phyloP scores from a whole-genome alignment of 1,140 invertebrate genomes.

The Eciton burchellii region DNA sequence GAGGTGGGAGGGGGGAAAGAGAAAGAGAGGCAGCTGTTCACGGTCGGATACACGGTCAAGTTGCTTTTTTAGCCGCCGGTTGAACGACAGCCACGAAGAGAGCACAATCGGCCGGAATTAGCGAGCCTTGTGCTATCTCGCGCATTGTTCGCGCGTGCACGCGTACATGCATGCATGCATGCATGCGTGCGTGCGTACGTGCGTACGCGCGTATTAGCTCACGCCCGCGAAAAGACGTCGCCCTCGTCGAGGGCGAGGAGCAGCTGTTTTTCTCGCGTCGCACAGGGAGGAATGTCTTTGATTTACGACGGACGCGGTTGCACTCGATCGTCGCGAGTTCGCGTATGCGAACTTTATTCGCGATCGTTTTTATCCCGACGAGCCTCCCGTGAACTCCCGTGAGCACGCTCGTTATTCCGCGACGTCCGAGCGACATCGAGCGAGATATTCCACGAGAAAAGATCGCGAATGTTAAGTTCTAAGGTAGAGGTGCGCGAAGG shows the following conservation, averaged over 20 bases:
- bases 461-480: too few relatives aligned
- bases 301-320: conserved; percentile 72
- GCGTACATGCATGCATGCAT: conserved; percentile 54
- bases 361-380: conserved; percentile 34
- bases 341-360: conserved; percentile 38
- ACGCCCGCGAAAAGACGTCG: conserved; percentile 56
- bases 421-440: neutral
- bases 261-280: conserved; percentile 79
- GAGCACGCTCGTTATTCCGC: conserved; percentile 45
- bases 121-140: conserved; percentile 76
- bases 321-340: conserved; percentile 64
- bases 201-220: conserved; percentile 61
- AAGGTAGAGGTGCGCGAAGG: neutral
- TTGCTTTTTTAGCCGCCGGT: conserved; percentile 60
- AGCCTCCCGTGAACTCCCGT: neutral
- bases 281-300: conserved; percentile 71
- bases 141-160: conserved; percentile 70
- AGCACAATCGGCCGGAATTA: conserved; percentile 79
- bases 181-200: conserved; percentile 13
- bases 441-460: too few relatives aligned
- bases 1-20: neutral
- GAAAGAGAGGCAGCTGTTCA: conserved; percentile 64
- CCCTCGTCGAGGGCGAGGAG: conserved; percentile 39
- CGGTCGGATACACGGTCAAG: conserved; percentile 58
- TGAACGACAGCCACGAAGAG: conserved; percentile 74